Conservation (phyloP, 2,888 invertebrate genomes). For the Oscheius sp. region DNA sequence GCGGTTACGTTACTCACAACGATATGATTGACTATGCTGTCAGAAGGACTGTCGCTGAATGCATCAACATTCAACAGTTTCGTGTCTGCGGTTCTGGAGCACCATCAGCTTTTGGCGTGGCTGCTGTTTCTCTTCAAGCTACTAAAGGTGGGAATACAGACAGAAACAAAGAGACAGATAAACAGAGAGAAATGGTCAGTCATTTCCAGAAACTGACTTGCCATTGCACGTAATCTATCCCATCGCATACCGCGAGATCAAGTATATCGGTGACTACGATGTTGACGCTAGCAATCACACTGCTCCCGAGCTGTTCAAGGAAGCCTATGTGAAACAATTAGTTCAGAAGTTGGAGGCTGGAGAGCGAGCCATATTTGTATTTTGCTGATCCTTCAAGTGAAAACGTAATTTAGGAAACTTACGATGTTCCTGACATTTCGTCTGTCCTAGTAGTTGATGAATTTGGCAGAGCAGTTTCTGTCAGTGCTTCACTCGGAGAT, state of each 20-base stretch:
- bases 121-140: slow-evolving; percentile 25
- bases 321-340: not conserved
- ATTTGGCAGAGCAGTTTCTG: slow-evolving; percentile 43
- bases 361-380: slow-evolving; percentile 6
- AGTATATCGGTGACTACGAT: slow-evolving; percentile 15
- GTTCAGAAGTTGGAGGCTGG: slow-evolving; percentile 17
- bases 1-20: slow-evolving; percentile 40
- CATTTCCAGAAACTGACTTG: slow-evolving; percentile 6
- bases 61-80: slow-evolving; percentile 37
- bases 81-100: slow-evolving; percentile 48
- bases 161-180: not conserved
- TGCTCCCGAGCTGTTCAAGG: slow-evolving; percentile 5
- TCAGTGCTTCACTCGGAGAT: slow-evolving; percentile 45
- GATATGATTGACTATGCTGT: slow-evolving; percentile 52
- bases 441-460: slow-evolving; percentile 43
- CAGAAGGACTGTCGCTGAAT: slow-evolving; percentile 36
- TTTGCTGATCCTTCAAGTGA: not conserved
- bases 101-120: slow-evolving; percentile 44
- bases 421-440: slow-evolving; percentile 13
- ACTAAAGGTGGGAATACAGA: not conserved
- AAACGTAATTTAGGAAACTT: not conserved
- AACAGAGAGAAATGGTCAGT: too few relatives aligned
- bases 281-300: slow-evolving; percentile 1
- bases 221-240: slow-evolving; percentile 4
- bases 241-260: slow-evolving; percentile 6